Evolutionary conservation across 2,888 invertebrate genomes (phyloP), one percentile per base, ranked within the genome.

Genomic region (Erebia palarica): DNA sequence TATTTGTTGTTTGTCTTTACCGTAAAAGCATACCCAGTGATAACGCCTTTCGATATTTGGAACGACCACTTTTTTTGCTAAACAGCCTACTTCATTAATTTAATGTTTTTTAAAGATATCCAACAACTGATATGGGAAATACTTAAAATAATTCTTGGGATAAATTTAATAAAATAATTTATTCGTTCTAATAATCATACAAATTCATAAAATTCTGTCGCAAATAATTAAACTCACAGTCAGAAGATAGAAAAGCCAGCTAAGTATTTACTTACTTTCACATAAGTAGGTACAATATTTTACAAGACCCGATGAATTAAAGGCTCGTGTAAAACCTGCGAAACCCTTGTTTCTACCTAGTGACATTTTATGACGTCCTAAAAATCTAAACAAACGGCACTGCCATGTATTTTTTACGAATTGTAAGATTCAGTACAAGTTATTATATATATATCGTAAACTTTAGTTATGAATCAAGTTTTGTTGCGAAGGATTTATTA

Each of bases 1-100:
- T 84, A 71, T 82, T 83, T 80, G 79, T 77, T 78, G 76, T 57
- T 61, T 65, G 68, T 18, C 68, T 63, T 70, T 63, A 66, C 70
- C 68, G 65, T 73, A 65, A 66, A 61, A 71, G 68, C 11, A 36
- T 57, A 49, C 16, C 58, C 16, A 65, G 64, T 60, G 44, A 53
- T 53, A 65, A 68, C 65, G 16, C 59, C 60, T 55, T 61, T 49
- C 44, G n/a, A 59, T 60, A 55, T 53, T 60, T 65, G 47, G 44
- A 61, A 61, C 44, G 16, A 16, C 18, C 18, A 18, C 44, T 36
- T 47, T 61, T 60, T 61, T 61, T 61, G 44, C 61, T 16, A 44
- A 18, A 1, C 44, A 16, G 47, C 18, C 61, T 44, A 61, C 44
- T 44, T 59, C 36, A n/a, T 36, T 44, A 10, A 16, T 18, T 16